These are phyloP conservation scores for Limnephilus rhombicus DNA, from an alignment of 2,888 invertebrate species.

Conservation along the genomic window DNA sequence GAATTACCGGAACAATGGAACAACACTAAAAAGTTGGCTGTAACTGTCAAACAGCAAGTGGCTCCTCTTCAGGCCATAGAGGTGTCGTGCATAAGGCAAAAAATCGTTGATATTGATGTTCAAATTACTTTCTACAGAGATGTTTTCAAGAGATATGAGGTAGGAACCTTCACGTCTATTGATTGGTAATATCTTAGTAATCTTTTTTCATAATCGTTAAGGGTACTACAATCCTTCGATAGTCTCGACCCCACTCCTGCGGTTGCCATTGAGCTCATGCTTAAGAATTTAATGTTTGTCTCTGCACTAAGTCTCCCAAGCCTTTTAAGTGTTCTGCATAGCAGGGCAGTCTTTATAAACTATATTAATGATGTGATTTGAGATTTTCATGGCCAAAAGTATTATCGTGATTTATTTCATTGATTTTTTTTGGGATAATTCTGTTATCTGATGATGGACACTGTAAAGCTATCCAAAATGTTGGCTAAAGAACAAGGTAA, in stretches of 20 bases:
- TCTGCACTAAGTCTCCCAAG: not conserved
- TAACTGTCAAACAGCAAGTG: slow-evolving; percentile 95
- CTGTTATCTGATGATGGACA: no score
- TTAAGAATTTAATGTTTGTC: not conserved
- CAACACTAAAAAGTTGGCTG: slow-evolving; percentile 93
- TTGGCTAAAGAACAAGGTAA: no score
- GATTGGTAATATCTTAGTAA: not conserved
- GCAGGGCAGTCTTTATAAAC: not conserved
- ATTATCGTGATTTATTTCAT: no score
- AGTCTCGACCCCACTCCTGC: not conserved
- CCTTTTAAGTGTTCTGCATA: not conserved
- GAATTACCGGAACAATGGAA: slow-evolving; percentile 98
- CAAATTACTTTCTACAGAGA: slow-evolving; percentile 92
- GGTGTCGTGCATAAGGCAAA: slow-evolving; percentile 92
- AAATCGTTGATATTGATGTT: slow-evolving; percentile 90
- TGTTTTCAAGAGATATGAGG: slow-evolving; percentile 87
- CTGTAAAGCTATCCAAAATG: no score
- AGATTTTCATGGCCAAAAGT: no score
- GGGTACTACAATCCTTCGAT: no score
- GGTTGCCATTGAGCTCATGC: not conserved
- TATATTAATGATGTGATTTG: not conserved
- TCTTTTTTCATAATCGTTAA: no score
- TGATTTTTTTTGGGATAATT: no score
- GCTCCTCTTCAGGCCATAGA: slow-evolving; percentile 96
- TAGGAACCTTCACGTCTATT: slow-evolving; percentile 63